These are phyloP conservation scores for Plebejus anna DNA, from an alignment of 2,888 invertebrate genomes.

Conservation along the genomic window DNA sequence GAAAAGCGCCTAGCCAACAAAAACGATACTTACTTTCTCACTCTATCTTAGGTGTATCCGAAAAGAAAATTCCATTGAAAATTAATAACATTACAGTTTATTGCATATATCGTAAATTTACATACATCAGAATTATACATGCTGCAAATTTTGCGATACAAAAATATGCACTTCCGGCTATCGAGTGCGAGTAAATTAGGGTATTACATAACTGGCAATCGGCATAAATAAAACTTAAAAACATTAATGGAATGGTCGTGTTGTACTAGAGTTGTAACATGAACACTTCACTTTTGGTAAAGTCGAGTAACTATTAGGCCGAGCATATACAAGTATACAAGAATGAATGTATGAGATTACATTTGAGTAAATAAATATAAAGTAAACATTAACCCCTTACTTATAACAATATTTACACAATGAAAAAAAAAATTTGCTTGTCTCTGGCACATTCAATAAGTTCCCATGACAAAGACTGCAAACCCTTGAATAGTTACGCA, in stretches of 20 bases:
- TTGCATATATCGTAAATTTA: conserved; percentile 56
- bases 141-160: conserved; percentile 71
- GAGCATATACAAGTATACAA: conserved; percentile 41
- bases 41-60: conserved; percentile 34
- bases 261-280: conserved; percentile 49
- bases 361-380: conserved; percentile 47
- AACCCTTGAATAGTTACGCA: neutral
- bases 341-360: conserved; percentile 61
- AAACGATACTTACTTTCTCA: conserved; percentile 61
- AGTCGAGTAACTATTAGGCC: conserved; percentile 41
- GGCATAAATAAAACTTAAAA: conserved; percentile 35
- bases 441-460: neutral
- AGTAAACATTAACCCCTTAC: conserved; percentile 36
- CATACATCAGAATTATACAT: conserved; percentile 63
- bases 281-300: conserved; percentile 65
- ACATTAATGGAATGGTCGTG: conserved; percentile 51
- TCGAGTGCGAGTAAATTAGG: conserved; percentile 15
- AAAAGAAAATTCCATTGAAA: conserved; percentile 47
- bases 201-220: conserved; percentile 21
- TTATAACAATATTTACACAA: conserved; percentile 27
- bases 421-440: neutral
- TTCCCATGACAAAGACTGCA: conserved; percentile 34
- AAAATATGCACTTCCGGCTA: conserved; percentile 58
- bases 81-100: conserved; percentile 70
- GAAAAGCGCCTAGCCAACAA: conserved; percentile 48